Evolutionary conservation across 2,797 vertebrate species (phyloP), one percentile per base, ranked within the genome.

Genomic region (Enteromius trimaculatus): DNA sequence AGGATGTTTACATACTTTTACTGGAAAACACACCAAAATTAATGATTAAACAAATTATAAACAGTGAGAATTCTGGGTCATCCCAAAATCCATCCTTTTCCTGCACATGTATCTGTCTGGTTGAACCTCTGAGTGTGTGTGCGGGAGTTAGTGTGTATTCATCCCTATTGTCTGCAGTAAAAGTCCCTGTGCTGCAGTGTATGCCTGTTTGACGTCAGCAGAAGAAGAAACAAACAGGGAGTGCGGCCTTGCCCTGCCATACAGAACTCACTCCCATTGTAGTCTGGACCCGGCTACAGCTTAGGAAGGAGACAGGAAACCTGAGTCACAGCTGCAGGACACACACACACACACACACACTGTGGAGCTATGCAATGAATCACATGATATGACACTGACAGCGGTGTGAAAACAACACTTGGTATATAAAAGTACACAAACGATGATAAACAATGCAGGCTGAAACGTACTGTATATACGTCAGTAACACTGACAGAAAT

Each of bases 281-380:
- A 88, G 85, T 93, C 90, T 93, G 90, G 85, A 68, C 77, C 81
- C 82, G 83, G 87, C 75, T 21, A 85, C 82, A 87, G 89, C 89
- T 95, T 94, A 97, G 97, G 96, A 98, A 97, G 96, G 96, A 97
- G 96, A 96, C 97, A 96, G 97, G 97, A 98, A 97, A 94, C 95
- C 94, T 94, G 95, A 96, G 95, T 97, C 96, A 96, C 81, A 87
- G 81, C 85, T 85, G 80, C 72, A 62, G 70, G 49, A 68, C 23
- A 26, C 4, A 29, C 70, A 77, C 78, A 84, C 70, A 77, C 78
- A 84, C 44, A 47, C 77, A 53, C 21, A 29, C 31, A 26, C 39
- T 11, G 26, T 74, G 70, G 31, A 65, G 44, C 37, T 58, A 58
- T 74, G 64, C 70, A 34, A 1, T 60, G 19, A 17, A 74, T 75